These are phyloP conservation scores for Taenioides sp. DNA, from an alignment of 2,797 vertebrate genomes.

Conservation along the genomic window DNA sequence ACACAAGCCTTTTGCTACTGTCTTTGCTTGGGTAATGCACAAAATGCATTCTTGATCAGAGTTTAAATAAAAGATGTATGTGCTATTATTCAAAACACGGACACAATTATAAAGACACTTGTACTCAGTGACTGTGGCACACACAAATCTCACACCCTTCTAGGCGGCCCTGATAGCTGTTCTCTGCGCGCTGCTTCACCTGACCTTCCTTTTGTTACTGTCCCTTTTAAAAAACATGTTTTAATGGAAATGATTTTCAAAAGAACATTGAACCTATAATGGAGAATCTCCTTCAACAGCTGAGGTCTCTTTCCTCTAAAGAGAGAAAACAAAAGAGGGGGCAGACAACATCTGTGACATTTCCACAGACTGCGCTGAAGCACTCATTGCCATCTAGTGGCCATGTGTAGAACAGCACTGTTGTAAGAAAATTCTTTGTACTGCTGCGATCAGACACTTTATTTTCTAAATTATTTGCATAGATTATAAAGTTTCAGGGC, in stretches of 20 bases:
- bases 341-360: constrained; percentile 82
- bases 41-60: constrained; percentile 53
- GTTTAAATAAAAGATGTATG: constrained; percentile 60
- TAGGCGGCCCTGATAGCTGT: constrained; percentile 70
- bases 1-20: constrained; percentile 32
- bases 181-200: constrained; percentile 75
- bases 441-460: constrained; percentile 40
- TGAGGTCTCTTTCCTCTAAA: constrained; percentile 82
- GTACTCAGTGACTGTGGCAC: constrained; percentile 35
- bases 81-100: constrained; percentile 65
- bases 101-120: constrained; percentile 67
- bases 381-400: constrained; percentile 72
- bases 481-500: constrained; percentile 64
- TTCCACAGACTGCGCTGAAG: constrained; percentile 48
- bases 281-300: constrained; percentile 83
- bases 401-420: constrained; percentile 25
- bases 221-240: constrained; percentile 79
- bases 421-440: constrained; percentile 20
- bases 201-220: constrained; percentile 82
- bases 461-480: constrained; percentile 55
- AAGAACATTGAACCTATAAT: constrained; percentile 86
- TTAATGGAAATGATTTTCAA: constrained; percentile 86
- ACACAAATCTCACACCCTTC: constrained; percentile 50
- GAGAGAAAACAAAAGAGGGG: constrained; percentile 77
- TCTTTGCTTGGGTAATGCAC: constrained; percentile 42